Evolutionary conservation across 2,797 vertebrate genomes (phyloP), one percentile per base, ranked within the genome.

Genomic region (Eospalax fontanierii): DNA sequence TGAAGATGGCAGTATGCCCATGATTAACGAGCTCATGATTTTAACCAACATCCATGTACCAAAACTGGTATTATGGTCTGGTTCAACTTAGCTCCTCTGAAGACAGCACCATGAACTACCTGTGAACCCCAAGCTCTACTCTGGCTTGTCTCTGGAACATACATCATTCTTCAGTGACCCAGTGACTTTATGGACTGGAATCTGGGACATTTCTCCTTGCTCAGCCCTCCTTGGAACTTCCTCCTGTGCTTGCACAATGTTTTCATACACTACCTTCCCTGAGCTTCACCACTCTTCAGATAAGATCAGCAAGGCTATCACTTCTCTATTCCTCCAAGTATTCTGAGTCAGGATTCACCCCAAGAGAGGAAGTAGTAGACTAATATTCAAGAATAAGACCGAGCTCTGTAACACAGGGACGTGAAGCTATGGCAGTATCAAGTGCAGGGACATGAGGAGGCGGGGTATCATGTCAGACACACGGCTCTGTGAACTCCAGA

Each of bases 41-140:
- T 74, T 92, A 86, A 46, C 30, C 30, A 86, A 21, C 3, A 19
- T 80, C 12, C 1, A 50, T 30, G 2, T 9, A 33, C 28, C 81
- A 33, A 19, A 21, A 63, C 40, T 54, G 66, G 68, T 38, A 59
- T 11, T 38, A 15, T 9, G 21, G 2, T 66, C 65, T 46, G 50
- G 66, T 84, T 80, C 63, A 84, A 73, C 1, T 79, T 71, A 63
- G 19, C 24, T 93, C 24, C 74, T 94, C 63, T 96, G 63, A 93
- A 79, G 46, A 86, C 21, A 50, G 46, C 11, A 38, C 4, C 18
- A 16, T 54, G 54, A 89, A 22, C 57, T 28, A 10, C n/a, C 21
- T 21, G 15, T 9, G 38, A 12, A n/a, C 19, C 14, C 16, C 8
- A 46, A 43, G 10, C 19, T 1, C 4, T 26, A 35, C 11, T 6